Evolutionary conservation across 2,797 vertebrate genomes (phyloP), one percentile per base, ranked within the genome.

Genomic region (Anolis apletophallus): DNA sequence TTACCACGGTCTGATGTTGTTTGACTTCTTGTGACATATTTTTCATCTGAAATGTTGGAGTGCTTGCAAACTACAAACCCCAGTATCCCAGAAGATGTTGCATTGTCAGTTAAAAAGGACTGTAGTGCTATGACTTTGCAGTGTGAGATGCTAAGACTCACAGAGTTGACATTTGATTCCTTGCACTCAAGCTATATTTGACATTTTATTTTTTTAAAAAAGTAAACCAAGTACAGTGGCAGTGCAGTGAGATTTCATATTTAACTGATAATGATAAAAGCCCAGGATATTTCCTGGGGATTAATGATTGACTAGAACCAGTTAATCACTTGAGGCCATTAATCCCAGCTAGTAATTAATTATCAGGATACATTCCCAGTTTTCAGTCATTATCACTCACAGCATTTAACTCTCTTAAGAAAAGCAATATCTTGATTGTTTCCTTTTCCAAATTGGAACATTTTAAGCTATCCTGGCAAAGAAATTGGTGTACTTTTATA

Each of bases 311-410:
- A 83, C 59, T 91, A 55, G 69, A 87, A 86, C 6, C 81, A 88
- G 89, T 93, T 94, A 92, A 94, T 95, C 92, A 90, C 90, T 46
- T 91, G 87, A 88, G 87, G 81, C 67, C 76, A 89, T 93, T 94
- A 93, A 92, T 82, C 81, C 71, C 69, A 93, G 76, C 72, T 61
- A 75, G 40, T 86, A 89, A 89, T 85, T 88, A 88, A 91, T 32
- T 84, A 82, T 73, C 80, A 90, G 69, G 76, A 90, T 69, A 71
- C 80, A 89, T 90, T 89, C 83, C 82, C 73, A 88, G 46, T 84
- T 85, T 64, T 91, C 80, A 88, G 1, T 94, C 74, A 57, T 86
- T 77, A 72, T 75, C 81, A 3, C 36, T 89, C 82, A 8, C 0
- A 59, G 61, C 36, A 71, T 80, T 71, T 77, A 36, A 34, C 75